Evolutionary conservation across 2,113 vertebrate species (phyloP).

Genomic region (Mobula birostris): DNA sequence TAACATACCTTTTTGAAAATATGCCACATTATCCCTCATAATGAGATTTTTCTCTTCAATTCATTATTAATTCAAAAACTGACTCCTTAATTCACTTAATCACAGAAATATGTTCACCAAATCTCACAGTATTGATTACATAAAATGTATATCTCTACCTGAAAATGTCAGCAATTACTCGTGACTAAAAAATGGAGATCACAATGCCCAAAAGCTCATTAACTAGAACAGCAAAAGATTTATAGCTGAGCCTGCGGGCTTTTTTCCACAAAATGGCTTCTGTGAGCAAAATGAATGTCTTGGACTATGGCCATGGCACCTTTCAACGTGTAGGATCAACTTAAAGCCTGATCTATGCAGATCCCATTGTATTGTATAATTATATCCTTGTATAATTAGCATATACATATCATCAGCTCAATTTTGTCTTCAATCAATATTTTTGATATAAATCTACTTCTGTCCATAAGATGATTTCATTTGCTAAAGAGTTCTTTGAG

Average conservation of each 20-base stretch:
- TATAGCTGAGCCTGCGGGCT: not conserved
- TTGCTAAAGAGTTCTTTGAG: not conserved
- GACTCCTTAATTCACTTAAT: not conserved
- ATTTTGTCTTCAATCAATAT: not conserved
- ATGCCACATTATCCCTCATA: not conserved
- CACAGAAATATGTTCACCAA: not conserved
- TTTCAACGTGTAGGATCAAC: not conserved
- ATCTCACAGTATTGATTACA: not conserved
- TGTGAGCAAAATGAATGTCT: not conserved
- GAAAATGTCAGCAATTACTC: not conserved
- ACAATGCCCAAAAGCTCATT: not conserved
- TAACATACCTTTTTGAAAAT: not conserved
- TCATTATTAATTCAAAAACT: not conserved
- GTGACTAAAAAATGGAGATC: conserved; percentile 9
- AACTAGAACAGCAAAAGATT: conserved; percentile 21
- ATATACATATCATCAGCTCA: not conserved
- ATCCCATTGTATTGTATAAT: not conserved
- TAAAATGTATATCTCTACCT: conserved; percentile 14
- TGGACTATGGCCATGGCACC: not conserved
- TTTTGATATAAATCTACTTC: not conserved
- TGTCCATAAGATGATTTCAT: not conserved
- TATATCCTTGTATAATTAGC: not conserved
- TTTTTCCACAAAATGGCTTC: not conserved
- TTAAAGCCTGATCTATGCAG: not conserved
- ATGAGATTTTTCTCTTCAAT: not conserved